Evolutionary conservation across 2,888 invertebrate genomes (phyloP).

Genomic region (Leistus spinibarbis): DNA sequence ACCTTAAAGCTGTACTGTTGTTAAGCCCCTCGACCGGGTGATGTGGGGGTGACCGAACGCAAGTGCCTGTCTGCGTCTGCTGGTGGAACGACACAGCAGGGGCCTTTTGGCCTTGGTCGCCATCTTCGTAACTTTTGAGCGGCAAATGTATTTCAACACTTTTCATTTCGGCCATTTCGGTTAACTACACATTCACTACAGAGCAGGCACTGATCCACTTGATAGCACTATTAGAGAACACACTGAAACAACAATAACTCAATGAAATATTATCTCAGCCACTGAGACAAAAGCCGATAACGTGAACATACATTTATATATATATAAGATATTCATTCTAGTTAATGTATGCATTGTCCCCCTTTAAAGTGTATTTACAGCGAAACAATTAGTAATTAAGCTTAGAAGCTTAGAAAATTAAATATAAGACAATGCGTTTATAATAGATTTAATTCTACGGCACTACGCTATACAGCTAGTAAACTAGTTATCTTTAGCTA

Average conservation of each 20-base stretch:
- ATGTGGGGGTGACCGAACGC: conserved; percentile 55
- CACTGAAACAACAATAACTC: neutral
- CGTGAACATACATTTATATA: neutral
- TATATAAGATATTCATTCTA: too few species aligned
- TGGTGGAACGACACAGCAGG: conserved; percentile 49
- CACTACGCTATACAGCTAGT: too few species aligned
- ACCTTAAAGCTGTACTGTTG: conserved; percentile 68
- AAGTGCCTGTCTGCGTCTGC: conserved; percentile 33
- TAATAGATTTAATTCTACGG: too few species aligned
- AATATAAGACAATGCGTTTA: too few species aligned
- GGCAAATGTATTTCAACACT: conserved; percentile 64
- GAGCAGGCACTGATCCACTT: neutral
- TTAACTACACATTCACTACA: neutral
- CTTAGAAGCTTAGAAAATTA: too few species aligned
- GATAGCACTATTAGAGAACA: neutral
- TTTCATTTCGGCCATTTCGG: conserved; percentile 50
- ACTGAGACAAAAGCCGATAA: neutral
- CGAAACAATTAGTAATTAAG: too few species aligned
- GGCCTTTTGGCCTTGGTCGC: conserved; percentile 45
- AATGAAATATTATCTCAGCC: neutral
- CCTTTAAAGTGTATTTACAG: too few species aligned
- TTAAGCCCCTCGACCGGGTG: conserved; percentile 66
- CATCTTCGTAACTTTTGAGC: conserved; percentile 51
- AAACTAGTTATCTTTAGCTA: too few species aligned
- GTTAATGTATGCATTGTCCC: too few species aligned